Conservation (phyloP, 2,113 vertebrate species). For the Gnathonemus longibarbis region DNA sequence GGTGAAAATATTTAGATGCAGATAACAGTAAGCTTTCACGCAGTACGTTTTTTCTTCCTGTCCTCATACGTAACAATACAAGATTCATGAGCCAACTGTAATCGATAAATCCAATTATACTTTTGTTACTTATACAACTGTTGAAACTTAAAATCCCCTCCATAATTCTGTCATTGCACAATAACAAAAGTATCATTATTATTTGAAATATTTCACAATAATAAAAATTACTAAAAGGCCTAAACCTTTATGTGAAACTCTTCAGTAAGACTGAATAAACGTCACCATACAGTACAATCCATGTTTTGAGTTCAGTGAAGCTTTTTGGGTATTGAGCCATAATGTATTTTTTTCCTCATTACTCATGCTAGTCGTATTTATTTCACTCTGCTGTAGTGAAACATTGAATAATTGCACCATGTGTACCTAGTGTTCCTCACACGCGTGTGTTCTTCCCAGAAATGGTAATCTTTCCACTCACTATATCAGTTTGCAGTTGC, state of each 20-base stretch:
- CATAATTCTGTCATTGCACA: not conserved
- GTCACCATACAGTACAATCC: not conserved
- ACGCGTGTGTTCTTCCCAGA: not conserved
- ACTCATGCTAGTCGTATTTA: not conserved
- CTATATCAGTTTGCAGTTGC: not conserved
- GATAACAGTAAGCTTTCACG: not conserved
- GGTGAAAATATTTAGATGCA: conserved; percentile 28
- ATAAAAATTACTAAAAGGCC: not conserved
- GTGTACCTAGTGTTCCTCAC: not conserved
- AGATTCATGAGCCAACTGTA: not conserved
- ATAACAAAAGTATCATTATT: not conserved
- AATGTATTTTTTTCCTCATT: not conserved
- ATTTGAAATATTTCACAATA: not conserved
- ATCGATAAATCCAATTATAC: not conserved
- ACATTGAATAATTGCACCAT: not conserved
- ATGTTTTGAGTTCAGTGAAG: not conserved
- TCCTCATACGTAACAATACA: not conserved
- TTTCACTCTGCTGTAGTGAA: not conserved
- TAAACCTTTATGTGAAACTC: not conserved
- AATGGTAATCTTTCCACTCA: not conserved
- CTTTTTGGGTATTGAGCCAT: not conserved
- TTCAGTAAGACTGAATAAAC: not conserved
- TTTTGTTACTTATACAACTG: not conserved
- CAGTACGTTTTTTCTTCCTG: not conserved
- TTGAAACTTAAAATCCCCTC: not conserved